Conservation (phyloP, 2,113 vertebrate genomes). For the Lota lota region DNA sequence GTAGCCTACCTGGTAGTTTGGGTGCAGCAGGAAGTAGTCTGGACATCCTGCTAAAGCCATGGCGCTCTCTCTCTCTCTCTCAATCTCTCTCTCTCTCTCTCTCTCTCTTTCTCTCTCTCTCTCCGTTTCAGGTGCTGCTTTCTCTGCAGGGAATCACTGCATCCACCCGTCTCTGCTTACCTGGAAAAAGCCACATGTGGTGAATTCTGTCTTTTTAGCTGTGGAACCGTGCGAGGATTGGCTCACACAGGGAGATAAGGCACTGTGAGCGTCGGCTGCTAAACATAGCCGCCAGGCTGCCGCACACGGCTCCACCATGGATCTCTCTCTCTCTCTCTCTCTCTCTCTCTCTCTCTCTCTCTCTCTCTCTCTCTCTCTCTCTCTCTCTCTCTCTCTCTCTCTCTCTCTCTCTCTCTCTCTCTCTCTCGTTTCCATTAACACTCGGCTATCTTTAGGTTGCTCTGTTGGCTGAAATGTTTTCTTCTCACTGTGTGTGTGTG, state of each 20-base stretch:
- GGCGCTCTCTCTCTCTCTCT: constrained; percentile 43
- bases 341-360: too few species aligned
- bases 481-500: background rate
- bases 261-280: too few species aligned
- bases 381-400: constrained; percentile 21
- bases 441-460: constrained; percentile 64
- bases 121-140: constrained; percentile 10
- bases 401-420: constrained; percentile 41
- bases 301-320: too few species aligned
- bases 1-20: constrained; percentile 75
- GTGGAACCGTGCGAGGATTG: constrained; percentile 18
- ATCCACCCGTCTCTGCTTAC: background rate
- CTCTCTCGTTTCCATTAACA: constrained; percentile 66
- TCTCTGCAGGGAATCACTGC: background rate
- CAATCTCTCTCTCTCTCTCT: constrained; percentile 33
- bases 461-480: constrained; percentile 53
- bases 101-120: constrained; percentile 30
- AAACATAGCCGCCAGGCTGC: too few species aligned
- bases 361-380: constrained; percentile 17
- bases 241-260: too few species aligned
- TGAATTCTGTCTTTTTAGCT: constrained; percentile 17
- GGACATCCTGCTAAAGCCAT: constrained; percentile 90
- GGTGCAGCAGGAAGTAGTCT: constrained; percentile 85
- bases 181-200: background rate
- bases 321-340: too few species aligned